Base-by-base conservation (phyloP, 37 sponge, comb jelly and placozoan genomes). In the Corticium candelabrum region DNA sequence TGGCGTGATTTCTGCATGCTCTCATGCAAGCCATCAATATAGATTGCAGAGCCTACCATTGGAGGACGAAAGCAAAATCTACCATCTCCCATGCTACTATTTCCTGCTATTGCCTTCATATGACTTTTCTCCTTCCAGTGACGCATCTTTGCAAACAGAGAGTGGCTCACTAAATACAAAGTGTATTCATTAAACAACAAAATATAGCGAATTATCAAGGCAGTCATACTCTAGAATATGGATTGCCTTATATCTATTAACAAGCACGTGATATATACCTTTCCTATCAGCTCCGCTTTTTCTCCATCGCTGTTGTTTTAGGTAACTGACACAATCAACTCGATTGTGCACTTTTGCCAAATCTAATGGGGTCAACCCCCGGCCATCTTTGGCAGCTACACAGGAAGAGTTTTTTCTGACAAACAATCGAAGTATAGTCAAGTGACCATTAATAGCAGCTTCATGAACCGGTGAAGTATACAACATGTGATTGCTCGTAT, bases 391-490 rank as follows among this genome's bases (percentile, higher is more conserved):
- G 5, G 56, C 73, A 2, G 41, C 3, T 2, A 78, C 27, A 7
- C 79, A 43, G 27, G n/a, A 37, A 3, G 57, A 38, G 41, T 33
- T 78, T 21, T 50, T 38, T 7, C n/a, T 29, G 3, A 78, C 79
- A 33, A 78, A 43, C n/a, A 78, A 50, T 2, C 41, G 57, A 41
- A 78, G 68, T 70, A 78, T 7, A 30, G 79, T 37, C 35, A 78
- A 50, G 4, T 72, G 79, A 15, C 39, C 79, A 33, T 72, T 41
- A 3, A 27, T 27, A 33, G 79, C 56, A 11, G 79, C 79, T 37
- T 69, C 67, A 31, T 78, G 79, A 30, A 78, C 56, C 2, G 79
- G 79, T 2, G 72, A 37, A 3, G 79, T 33, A 33, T 78, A 78
- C 3, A 3, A 29, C 4, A 50, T 11, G 67, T 62, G 29, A 29